A percentile compares a stretch with the other conserved stretches of the same genome.
Conservation (phyloP, 2,888 invertebrate species). For the Pammene fasciana region DNA sequence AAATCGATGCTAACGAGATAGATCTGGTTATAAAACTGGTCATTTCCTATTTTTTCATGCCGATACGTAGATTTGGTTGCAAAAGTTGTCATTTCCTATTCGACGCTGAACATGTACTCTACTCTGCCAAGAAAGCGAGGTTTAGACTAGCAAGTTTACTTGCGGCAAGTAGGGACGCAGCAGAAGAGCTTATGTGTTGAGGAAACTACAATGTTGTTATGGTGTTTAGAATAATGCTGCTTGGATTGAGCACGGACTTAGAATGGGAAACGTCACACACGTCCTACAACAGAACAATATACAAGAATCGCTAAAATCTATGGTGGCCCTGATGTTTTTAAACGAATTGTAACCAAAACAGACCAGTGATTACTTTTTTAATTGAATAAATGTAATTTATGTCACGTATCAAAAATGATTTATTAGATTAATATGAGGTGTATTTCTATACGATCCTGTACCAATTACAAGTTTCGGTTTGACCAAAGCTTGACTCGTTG, state of each 20-base stretch:
- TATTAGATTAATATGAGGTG: too few relatives aligned
- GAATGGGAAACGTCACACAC: conserved; percentile 6
- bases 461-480: too few relatives aligned
- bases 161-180: too few relatives aligned
- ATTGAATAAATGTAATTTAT: too few relatives aligned
- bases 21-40: conserved; percentile 4
- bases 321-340: too few relatives aligned
- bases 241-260: neutral
- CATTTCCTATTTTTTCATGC: conserved; percentile 1
- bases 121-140: too few relatives aligned
- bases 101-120: conserved; percentile 1
- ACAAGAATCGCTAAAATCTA: neutral
- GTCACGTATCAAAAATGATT: too few relatives aligned
- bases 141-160: too few relatives aligned
- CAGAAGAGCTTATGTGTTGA: neutral
- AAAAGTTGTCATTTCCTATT: conserved; percentile 22
- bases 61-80: conserved; percentile 8
- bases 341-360: too few relatives aligned
- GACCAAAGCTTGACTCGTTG: too few relatives aligned
- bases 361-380: too few relatives aligned
- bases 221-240: neutral
- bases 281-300: conserved; percentile 13
- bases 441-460: too few relatives aligned
- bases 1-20: neutral
- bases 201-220: neutral